phyloP scores from a whole-genome alignment of 2,113 vertebrate genomes.

The Nibea albiflora region DNA sequence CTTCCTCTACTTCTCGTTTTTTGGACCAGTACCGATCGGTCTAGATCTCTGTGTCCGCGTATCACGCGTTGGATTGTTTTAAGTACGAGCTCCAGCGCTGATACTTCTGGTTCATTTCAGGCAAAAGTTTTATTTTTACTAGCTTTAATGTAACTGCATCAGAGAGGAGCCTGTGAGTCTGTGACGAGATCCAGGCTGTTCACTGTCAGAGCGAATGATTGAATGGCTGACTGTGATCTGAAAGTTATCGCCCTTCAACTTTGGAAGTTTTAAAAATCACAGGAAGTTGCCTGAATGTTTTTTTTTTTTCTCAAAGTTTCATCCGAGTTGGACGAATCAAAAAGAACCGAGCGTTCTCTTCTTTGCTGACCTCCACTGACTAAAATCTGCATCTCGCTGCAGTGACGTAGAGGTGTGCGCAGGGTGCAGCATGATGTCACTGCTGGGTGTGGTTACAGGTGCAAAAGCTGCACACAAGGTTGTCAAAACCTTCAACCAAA shows the following conservation, averaged over 20 bases:
- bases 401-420: background rate
- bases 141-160: no score
- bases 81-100: background rate
- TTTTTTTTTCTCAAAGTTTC: background rate
- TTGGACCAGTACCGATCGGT: background rate
- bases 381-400: background rate
- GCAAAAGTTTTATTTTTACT: background rate
- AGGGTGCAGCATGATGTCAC: background rate
- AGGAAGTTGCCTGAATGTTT: background rate
- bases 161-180: no score
- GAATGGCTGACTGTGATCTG: background rate
- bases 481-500: background rate
- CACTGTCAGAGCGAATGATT: background rate
- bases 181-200: background rate
- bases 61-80: background rate
- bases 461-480: background rate
- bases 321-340: background rate
- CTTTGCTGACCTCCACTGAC: background rate
- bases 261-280: no score
- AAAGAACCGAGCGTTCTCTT: background rate
- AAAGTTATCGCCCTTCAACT: no score
- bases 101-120: conserved; percentile 2
- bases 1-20: conserved; percentile 9
- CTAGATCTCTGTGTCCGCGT: conserved; percentile 19
- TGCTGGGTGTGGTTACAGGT: background rate